Base-by-base conservation (phyloP, 2,888 invertebrate species). In the Stomorhina lunata region DNA sequence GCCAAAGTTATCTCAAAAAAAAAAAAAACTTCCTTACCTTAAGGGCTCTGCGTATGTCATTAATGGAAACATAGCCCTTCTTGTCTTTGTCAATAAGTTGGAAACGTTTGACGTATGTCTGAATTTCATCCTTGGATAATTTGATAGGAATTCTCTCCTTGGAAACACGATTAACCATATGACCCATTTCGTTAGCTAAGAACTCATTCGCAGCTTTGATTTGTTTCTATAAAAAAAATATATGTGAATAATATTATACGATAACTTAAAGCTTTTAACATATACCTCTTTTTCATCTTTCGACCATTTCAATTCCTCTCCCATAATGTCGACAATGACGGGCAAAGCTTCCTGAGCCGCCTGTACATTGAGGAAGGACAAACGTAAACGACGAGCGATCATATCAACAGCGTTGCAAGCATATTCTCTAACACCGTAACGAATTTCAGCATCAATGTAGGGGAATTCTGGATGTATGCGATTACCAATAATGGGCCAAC, bases 401-500 rank as follows among this genome's bases (percentile, higher is more conserved):
- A 99, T 97, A 91, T 99, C 99, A 40, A 98, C 94, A 0, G 99
- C 97, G 0, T 97, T 96, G 91, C 97, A 95, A 5, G 99, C 99
- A 92, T 99, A 99, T 92, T 99, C 99, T 66, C 96, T 94, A 63
- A 97, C 94, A 9, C 99, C 99, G 91, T 99, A 99, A 85, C 94
- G 93, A 84, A 95, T 93, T 92, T 99, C 99, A 12, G 99, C 99
- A 90, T 99, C 99, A 88, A 99, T 97, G 91, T 99, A 99, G 0
- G 99, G 99, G 91, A 98, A 99, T 91, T 99, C 99, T 0, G 98
- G 97, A 91, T 99, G 99, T 72, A 99, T 93, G 89, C 97, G 95
- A 89, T 96, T 95, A 84, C 99, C 99, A 85, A 99, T 98, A 84
- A 99, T 97, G 0, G 99, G 99, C 99, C 99, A 99, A 81, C 99